Base-by-base conservation (phyloP, 2,888 invertebrate species). In the Cryptops parisi region DNA sequence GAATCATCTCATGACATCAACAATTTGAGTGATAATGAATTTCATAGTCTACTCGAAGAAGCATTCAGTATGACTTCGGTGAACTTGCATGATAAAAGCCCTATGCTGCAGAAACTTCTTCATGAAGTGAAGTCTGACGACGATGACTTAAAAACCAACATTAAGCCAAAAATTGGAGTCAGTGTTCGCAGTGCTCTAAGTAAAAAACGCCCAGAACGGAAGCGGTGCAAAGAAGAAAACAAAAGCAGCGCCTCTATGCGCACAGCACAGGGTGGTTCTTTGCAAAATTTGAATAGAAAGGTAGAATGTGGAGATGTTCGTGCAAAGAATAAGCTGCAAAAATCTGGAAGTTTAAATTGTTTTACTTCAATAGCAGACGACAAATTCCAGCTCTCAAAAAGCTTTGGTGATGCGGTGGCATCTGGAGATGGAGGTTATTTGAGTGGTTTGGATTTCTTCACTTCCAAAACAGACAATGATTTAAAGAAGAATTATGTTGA, bases 211-310 rank as follows among this genome's bases (percentile, higher is more conserved):
- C 22, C 23, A 3, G 50, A 50, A 22, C 50, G 52, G 12, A 24
- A 26, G 22, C 52, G 50, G 40, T 33, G 38, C 69, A 70, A 52
- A 71, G 71, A 45, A 71, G 71, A 55, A 19, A 39, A 39, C 6
- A 62, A 65, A 64, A 58, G 72, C 73, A 27, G 70, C 73, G 38
- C 73, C 2, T 54, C 75, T 21, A 74, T 75, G 58, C 70, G 73
- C 56, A 67, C 73, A 56, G 74, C 74, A 54, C 74, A 75, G 64
- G 76, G 76, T 44, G 76, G 76, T 53, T 75, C 75, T 55, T 65
- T 77, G 53, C 76, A 77, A 63, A 76, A 77, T 65, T 65, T 77
- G 58, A 56, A 25, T 33, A 45, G 48, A 5, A 15, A 22, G 15
- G 9, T 21, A n/a, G 51, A 17, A 15, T 15, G 15, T 21, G 46